Base-by-base conservation (phyloP, 2,797 vertebrate genomes). In the Chromobotia macracanthus region DNA sequence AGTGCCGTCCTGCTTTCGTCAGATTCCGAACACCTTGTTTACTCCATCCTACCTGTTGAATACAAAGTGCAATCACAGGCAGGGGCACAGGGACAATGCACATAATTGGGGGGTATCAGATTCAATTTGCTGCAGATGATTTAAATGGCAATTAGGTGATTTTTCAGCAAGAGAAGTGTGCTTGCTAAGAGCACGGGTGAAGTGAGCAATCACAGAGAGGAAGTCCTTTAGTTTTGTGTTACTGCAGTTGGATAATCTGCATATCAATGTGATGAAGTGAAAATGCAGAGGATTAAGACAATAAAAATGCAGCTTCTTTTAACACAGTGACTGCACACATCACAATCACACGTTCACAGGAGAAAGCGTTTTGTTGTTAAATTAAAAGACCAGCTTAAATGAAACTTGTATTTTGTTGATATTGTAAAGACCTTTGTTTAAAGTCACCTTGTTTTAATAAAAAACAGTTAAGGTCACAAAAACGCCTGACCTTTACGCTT, bases 111-210 rank as follows among this genome's bases (percentile, higher is more conserved):
- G 63, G 72, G 58, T 75, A 72, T 77, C 23, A 63, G 68, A 79
- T 79, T 71, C 38, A 75, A 75, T 75, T 79, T 83, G 25, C 50
- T 18, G 55, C 58, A 55, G 16, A 70, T 79, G 71, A 75, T 79
- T 69, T 79, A 66, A 70, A 69, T 71, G 60, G 73, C 72, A 83
- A 66, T 79, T 75, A 71, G 56, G 61, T 65, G 60, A 64, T 71
- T 70, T 75, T 70, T 70, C 41, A 58, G 55, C 18, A 46, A 69
- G 66, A 69, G 41, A 51, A 56, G 23, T 56, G 69, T 10, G 60
- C 60, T 71, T 35, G 50, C 41, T 56, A 31, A 64, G 58, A 69
- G 56, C 70, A 69, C 21, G 35, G 64, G 64, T 60, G 65, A 82
- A 69, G 69, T 75, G 70, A 55, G 46, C 69, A 73, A 82, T 73